Percentiles rank a stretch among this genome's conserved stretches.
phyloP scores from a whole-genome alignment of 2,888 invertebrate species.

The Tenthredo scrophulariae region DNA sequence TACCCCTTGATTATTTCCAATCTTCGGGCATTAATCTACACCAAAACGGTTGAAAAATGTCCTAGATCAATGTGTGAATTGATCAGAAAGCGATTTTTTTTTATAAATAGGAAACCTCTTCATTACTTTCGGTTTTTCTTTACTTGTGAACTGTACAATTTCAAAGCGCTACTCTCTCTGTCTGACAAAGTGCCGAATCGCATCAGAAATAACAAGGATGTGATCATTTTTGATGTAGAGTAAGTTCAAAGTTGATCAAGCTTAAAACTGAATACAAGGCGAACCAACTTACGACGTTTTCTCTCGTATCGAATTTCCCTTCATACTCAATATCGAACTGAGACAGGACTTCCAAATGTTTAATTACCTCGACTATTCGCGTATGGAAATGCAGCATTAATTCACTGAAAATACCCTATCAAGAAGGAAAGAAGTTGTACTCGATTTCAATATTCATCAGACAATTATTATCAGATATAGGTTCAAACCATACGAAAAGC shows the following conservation, averaged over 20 bases:
- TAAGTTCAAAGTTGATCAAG: constrained; percentile 75
- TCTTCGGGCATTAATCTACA: too few relatives aligned
- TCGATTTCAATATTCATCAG: background rate
- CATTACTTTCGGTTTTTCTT: background rate
- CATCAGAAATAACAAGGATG: background rate
- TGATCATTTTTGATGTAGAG: constrained; percentile 76
- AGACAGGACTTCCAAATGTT: constrained; percentile 82
- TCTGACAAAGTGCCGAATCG: background rate
- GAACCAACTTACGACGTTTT: constrained; percentile 65
- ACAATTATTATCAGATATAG: background rate
- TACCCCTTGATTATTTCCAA: too few relatives aligned
- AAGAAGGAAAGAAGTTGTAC: constrained; percentile 55
- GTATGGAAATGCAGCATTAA: constrained; percentile 84
- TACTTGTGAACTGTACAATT: background rate
- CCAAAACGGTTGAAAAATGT: too few relatives aligned
- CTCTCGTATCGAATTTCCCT: constrained; percentile 64
- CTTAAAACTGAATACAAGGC: constrained; percentile 68
- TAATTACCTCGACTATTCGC: constrained; percentile 82
- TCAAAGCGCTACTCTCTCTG: background rate
- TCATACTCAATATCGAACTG: constrained; percentile 80
- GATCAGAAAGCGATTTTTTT: background rate
- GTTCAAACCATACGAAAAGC: background rate
- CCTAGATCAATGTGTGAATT: too few relatives aligned
- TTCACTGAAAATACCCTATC: constrained; percentile 83
- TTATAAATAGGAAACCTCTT: background rate